Base-by-base conservation (phyloP, 2,797 vertebrate species). In the Prionace glauca region DNA sequence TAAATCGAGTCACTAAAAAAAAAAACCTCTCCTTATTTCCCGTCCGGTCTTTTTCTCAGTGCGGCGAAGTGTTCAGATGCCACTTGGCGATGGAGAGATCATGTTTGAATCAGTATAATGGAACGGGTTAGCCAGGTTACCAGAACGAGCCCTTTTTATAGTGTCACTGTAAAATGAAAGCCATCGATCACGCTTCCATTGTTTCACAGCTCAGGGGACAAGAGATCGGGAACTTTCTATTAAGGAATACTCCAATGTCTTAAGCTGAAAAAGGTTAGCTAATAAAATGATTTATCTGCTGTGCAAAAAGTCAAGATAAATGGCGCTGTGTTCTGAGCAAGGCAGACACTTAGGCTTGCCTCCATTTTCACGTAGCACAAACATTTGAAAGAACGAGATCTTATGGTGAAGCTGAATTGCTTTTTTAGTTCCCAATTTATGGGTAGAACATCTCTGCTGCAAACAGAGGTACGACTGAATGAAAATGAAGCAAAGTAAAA, bases 221-320 rank as follows among this genome's bases (percentile, higher is more conserved):
- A 22, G 29, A 67, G 36, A 36, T 92, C 65, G 65, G 65, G 65
- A 65, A 69, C 65, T 92, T 69, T 92, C 65, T 92, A 69, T 69
- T 69, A 92, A 92, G 67, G 90, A 92, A 92, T 41, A 69, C 90
- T 92, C 90, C 90, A 36, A 92, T 67, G 90, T 36, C 65, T 41
- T 67, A 24, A 69, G 41, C 90, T 92, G 62, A 24, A 12, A 92
- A 92, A 92, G 62, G 65, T 69, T 92, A 65, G 90, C 90, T 92
- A 92, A 92, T 67, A 92, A 92, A 92, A 92, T 92, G 90, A 92
- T 41, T 92, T 69, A 92, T 92, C 90, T 69, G 62, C 36, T 20
- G n/a, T 1, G 90, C 41, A 92, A 92, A 69, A 62, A 41, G 90
- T 11, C 90, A 92, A 92, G 90, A 69, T 69, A 24, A 92, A 92